phyloP scores from a whole-genome alignment of 2,797 vertebrate species.

The Sciurus carolinensis region DNA sequence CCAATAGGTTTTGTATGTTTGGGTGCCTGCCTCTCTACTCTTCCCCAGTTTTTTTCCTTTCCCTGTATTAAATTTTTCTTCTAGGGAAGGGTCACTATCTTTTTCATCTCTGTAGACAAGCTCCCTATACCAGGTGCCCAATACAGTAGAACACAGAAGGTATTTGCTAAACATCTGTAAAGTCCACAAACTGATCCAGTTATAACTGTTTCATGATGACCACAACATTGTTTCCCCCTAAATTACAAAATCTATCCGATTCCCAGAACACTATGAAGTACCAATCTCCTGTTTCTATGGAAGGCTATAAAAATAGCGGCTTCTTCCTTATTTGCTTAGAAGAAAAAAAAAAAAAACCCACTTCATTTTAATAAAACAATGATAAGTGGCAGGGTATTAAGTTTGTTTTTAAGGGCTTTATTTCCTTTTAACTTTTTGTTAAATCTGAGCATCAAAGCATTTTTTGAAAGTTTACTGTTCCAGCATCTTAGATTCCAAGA shows the following conservation, averaged over 20 bases:
- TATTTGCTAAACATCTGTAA: neutral
- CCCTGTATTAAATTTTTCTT: neutral
- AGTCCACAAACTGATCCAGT: neutral
- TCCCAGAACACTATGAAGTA: slow-evolving; percentile 18
- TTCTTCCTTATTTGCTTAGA: slow-evolving; percentile 23
- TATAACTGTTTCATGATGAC: neutral
- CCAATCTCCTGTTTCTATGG: neutral
- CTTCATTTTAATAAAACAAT: slow-evolving; percentile 51
- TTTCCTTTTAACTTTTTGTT: slow-evolving; percentile 72
- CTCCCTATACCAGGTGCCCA: neutral
- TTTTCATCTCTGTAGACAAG: neutral
- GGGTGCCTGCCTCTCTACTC: neutral
- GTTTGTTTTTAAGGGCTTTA: slow-evolving; percentile 73
- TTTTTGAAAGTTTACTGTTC: slow-evolving; percentile 66
- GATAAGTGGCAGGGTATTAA: slow-evolving; percentile 62
- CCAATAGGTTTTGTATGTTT: neutral
- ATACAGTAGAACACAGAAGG: neutral
- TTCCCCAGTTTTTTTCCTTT: neutral
- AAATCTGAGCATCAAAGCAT: slow-evolving; percentile 76
- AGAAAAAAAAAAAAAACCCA: neutral
- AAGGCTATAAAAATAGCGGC: slow-evolving; percentile 41
- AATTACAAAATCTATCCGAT: neutral
- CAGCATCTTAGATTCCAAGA: slow-evolving; percentile 72
- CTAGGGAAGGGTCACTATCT: neutral
- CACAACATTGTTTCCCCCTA: neutral